These are phyloP conservation scores for Sitta europaea DNA, from an alignment of 2,113 vertebrate genomes.

Conservation along the genomic window DNA sequence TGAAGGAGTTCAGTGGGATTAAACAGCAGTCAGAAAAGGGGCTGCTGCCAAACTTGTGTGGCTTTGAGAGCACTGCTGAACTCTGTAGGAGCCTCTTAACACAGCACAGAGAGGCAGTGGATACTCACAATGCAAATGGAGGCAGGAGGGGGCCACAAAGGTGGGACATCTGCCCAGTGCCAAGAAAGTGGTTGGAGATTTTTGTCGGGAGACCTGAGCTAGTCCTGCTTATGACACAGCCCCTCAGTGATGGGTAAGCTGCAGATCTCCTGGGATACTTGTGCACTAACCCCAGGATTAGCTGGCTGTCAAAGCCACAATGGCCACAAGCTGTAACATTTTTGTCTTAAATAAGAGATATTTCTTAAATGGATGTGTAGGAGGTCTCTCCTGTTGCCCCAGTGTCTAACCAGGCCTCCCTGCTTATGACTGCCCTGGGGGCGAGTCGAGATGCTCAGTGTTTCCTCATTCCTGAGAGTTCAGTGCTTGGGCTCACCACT, in stretches of 20 bases:
- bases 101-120: background rate
- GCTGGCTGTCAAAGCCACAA: background rate
- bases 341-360: background rate
- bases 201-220: background rate
- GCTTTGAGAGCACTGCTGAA: background rate
- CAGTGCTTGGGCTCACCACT: background rate
- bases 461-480: constrained; percentile 47
- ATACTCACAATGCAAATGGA: accelerated
- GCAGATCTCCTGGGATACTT: background rate
- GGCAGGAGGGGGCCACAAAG: accelerated
- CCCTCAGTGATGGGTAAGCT: background rate
- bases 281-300: background rate
- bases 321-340: background rate
- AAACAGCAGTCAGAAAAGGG: background rate
- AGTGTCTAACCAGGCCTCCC: background rate
- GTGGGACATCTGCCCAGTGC: background rate
- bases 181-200: background rate
- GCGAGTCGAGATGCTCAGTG: background rate
- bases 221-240: background rate
- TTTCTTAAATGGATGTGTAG: background rate
- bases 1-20: background rate
- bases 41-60: background rate
- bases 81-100: background rate
- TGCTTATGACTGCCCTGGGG: background rate
- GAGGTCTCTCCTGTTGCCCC: background rate